Base-by-base conservation (phyloP, 2,888 invertebrate genomes). In the Eueremaeus valkanovi region DNA sequence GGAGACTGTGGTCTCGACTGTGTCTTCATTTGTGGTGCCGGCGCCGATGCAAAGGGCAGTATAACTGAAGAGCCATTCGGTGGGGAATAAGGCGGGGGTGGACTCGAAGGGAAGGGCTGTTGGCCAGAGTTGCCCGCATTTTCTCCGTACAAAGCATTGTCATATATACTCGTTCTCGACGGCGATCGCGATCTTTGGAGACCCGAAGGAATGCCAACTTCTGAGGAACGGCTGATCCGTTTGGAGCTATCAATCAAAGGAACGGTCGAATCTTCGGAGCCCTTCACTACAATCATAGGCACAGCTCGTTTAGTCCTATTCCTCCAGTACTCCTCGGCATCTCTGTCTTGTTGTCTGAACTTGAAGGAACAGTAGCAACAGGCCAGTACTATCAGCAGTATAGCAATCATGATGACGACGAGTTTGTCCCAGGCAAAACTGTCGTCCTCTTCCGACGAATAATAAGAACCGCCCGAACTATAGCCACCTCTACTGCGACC, bases 301-400 rank as follows among this genome's bases (percentile, higher is more conserved):
- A 61, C 61, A 18, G 5, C 33, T 29, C 18, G 16, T 31, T 18
- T 61, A 9, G 61, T 29, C 31, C 61, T 16, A 16, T 61, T 29
- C 1, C 31, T 29, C 61, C 61, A 61, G 29, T 61, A 61, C 16
- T 9, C 8, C 16, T 29, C 61, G 2, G 61, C 61, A 1, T 29
- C 61, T 61, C 29, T 61, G 31, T 61, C 61, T n/a, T 61, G 61
- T 61, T 61, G 61, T 29, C 11, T 61, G 33, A 61, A 61, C 18
- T 61, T 61, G 31, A 29, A 61, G 16, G 61, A 61, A 13, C 61
- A 61, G 33, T 29, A 61, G 11, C 61, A 61, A 61, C 61, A 61
- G 18, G 61, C 29, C 27, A 27, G 16, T 31, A 61, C 21, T 61
- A 61, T 33, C 3, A 61, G 3, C 1, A 18, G 6, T 1, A 61